Percentiles rank a stretch among this genome's conserved stretches.
Evolutionary conservation across 2,797 vertebrate genomes (phyloP).

Genomic region (Diplodus puntazzo): DNA sequence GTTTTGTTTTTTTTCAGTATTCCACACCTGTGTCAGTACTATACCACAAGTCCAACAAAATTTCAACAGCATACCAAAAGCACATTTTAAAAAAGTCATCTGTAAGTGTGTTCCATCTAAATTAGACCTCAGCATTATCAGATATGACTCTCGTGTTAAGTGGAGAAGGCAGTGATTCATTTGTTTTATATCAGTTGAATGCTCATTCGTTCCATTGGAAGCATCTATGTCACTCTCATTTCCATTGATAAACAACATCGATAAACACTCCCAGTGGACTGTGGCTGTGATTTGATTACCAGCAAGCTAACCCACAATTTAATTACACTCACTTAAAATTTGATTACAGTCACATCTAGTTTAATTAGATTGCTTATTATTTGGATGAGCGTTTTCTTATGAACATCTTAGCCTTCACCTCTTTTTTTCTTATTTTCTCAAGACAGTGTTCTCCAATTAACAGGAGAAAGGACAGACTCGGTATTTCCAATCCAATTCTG

Average conservation of each 20-base stretch:
- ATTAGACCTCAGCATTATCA: not conserved
- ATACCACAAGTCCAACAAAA: not conserved
- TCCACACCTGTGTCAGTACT: not conserved
- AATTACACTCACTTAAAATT: conserved; percentile 18
- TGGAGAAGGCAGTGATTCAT: not conserved
- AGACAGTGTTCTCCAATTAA: conserved; percentile 54
- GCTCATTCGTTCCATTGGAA: not conserved
- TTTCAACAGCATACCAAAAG: not conserved
- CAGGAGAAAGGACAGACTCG: conserved; percentile 30
- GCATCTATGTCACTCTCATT: not conserved
- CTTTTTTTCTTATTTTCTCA: not conserved
- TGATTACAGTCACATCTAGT: conserved; percentile 28
- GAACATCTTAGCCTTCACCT: not conserved
- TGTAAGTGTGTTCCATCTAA: not conserved
- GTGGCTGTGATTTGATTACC: conserved; percentile 30
- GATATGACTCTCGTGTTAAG: not conserved
- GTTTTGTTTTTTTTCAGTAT: not conserved
- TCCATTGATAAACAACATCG: not conserved
- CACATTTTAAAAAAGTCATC: not conserved
- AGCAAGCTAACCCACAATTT: conserved; percentile 5
- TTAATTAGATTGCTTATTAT: conserved; percentile 28
- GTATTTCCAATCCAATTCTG: conserved; percentile 55
- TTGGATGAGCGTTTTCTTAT: conserved; percentile 11
- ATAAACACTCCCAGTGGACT: conserved; percentile 15
- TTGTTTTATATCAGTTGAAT: not conserved